Evolutionary conservation across 1,140 invertebrate genomes (phyloP).

Genomic region (Charaxes varanes): DNA sequence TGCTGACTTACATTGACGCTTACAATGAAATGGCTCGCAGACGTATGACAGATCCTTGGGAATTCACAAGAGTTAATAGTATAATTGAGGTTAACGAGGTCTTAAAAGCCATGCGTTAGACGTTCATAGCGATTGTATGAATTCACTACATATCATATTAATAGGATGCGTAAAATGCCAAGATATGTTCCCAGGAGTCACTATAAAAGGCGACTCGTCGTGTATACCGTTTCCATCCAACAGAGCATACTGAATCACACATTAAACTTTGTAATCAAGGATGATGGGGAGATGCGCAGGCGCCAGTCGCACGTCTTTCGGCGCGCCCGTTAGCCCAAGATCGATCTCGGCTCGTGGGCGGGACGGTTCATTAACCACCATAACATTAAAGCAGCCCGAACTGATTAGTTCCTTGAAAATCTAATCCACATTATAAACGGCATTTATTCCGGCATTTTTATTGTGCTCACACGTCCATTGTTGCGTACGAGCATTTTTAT

Average conservation of each 20-base stretch:
- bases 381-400: slow-evolving; percentile 56
- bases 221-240: background rate
- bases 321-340: slow-evolving; percentile 50
- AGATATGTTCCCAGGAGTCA: too few relatives aligned
- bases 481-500: slow-evolving; percentile 34
- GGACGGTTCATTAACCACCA: slow-evolving; percentile 64
- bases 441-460: slow-evolving; percentile 22
- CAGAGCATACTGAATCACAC: slow-evolving; percentile 7
- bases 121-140: too few relatives aligned
- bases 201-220: too few relatives aligned
- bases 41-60: too few relatives aligned
- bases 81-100: too few relatives aligned
- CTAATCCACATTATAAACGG: slow-evolving; percentile 20
- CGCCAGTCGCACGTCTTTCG: slow-evolving; percentile 30
- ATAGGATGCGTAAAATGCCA: too few relatives aligned
- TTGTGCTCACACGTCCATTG: slow-evolving; percentile 18
- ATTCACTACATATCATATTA: too few relatives aligned
- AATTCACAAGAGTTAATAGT: too few relatives aligned
- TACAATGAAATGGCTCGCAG: too few relatives aligned
- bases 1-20: too few relatives aligned
- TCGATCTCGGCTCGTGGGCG: slow-evolving; percentile 52
- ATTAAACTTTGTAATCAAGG: slow-evolving; percentile 42
- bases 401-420: slow-evolving; percentile 47
- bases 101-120: too few relatives aligned
- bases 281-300: slow-evolving; percentile 30